Evolutionary conservation across 2,797 vertebrate species (phyloP).

Genomic region (Tadarida brasiliensis): DNA sequence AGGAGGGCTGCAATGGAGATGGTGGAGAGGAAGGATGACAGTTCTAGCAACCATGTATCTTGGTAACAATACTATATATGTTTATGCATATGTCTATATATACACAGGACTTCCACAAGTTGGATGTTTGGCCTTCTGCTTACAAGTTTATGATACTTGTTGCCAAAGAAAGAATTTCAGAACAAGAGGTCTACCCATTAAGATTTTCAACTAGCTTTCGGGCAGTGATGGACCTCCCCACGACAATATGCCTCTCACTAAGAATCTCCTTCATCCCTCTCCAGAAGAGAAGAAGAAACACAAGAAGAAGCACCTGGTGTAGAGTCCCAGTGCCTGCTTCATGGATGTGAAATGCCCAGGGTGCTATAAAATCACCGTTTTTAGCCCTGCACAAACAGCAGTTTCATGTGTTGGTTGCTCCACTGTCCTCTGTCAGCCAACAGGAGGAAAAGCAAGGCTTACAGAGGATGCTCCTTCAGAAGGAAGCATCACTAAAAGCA

Average conservation of each 20-base stretch:
- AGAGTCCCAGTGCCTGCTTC: background rate
- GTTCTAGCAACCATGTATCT: background rate
- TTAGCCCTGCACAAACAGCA: background rate
- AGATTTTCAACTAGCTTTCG: background rate
- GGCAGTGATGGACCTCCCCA: background rate
- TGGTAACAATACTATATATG: background rate
- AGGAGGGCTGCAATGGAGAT: background rate
- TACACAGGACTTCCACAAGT: background rate
- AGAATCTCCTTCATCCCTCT: background rate
- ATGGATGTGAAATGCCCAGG: background rate
- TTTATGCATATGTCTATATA: background rate
- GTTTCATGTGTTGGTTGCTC: background rate
- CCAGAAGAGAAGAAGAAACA: background rate
- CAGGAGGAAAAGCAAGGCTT: background rate
- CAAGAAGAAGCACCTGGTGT: background rate
- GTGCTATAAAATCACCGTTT: background rate
- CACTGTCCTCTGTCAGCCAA: background rate
- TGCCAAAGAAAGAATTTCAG: slow-evolving; percentile 55
- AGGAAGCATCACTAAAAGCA: background rate
- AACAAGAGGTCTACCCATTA: slow-evolving; percentile 52
- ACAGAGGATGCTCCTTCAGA: background rate
- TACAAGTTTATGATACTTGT: slow-evolving; percentile 41
- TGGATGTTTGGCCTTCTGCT: background rate
- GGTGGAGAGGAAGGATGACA: background rate
- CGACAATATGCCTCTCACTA: background rate